Base-by-base conservation (phyloP, 2,797 vertebrate species). In the Epinephelus awoara region DNA sequence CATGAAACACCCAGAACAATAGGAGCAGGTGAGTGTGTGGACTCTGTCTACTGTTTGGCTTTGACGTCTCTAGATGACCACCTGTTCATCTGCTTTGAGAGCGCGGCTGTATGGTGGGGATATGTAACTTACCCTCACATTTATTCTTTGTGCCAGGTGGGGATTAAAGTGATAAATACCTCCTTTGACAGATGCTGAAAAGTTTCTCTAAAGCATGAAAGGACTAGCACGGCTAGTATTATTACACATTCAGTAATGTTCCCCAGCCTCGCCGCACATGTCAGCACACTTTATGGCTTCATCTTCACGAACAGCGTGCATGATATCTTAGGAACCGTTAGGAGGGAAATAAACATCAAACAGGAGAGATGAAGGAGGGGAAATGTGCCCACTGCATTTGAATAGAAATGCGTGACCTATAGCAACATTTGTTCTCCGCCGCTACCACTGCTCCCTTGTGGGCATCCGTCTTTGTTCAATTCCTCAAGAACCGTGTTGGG, bases 151-250 rank as follows among this genome's bases (percentile, higher is more conserved):
- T 86, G 91, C 90, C 88, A 94, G 91, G 88, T 88, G 90, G 88
- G 93, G 93, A 95, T 95, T 94, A 94, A 87, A 90, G 88, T 84
- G 87, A 88, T 92, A 91, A 94, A 96, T 94, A 86, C 90, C 83
- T 83, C 78, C 83, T 88, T 85, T 94, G 94, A 94, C 93, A 94
- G 93, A 91, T 75, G 86, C 80, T 89, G 92, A 91, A 93, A 93
- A 85, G 90, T 94, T 87, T 74, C 80, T 87, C 80, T 72, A 83
- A 88, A 92, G 94, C 92, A 93, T 94, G 89, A 94, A 94, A 91
- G 89, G 83, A 86, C 89, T 85, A 74, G 77, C 61, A 64, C 23
- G 57, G 71, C 65, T 62, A 71, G 62, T 84, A 76, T 87, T 75
- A 82, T 85, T 76, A 77, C 79, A 87, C 79, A 80, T 69, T 85